Evolutionary conservation across 2,888 invertebrate species (phyloP), one percentile per base, ranked within the genome.

Genomic region (Meta bourneti): DNA sequence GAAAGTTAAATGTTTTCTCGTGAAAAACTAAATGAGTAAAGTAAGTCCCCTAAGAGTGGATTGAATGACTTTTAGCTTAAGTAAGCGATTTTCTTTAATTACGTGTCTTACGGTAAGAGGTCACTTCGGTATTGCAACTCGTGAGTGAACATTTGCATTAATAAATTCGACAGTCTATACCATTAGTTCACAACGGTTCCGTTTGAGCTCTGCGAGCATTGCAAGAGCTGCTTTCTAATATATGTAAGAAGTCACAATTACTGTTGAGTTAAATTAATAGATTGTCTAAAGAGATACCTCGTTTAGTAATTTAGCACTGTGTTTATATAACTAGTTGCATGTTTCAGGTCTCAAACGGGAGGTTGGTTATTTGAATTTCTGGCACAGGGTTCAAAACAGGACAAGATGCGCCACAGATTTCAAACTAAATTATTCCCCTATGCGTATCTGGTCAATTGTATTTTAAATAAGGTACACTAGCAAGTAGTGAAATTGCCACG

Each of bases 71-170:
- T 79, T 13, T 34, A 20, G 54, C 78, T 54, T 54, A 79, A 61
- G 61, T 49, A 77, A 54, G 13, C 34, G 19, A 9, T 54, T 79
- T 79, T 79, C 79, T 61, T 54, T 79, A 79, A 79, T 72, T 84
- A 74, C 74, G 7, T 74, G 61, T 34, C 74, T 48, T 61, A 54
- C 54, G 83, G 54, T 74, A 74, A 84, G 54, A 75, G 61, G 34
- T 82, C 51, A 48, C 20, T 72, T 11, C 13, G 34, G 54, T 75
- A 52, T 84, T 74, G 34, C 13, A 34, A 48, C 34, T 74, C 52
- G 48, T 61, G 54, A 52, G 61, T n/a, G 74, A 84, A 61, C 74
- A 84, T 84, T 84, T 74, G 83, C 74, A 84, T 84, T 84, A 84
- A 84, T 84, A 74, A 84, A 74, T 84, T 75, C 83, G 34, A 48